Evolutionary conservation across 2,113 vertebrate species (phyloP).

Genomic region (Rutilus rutilus): DNA sequence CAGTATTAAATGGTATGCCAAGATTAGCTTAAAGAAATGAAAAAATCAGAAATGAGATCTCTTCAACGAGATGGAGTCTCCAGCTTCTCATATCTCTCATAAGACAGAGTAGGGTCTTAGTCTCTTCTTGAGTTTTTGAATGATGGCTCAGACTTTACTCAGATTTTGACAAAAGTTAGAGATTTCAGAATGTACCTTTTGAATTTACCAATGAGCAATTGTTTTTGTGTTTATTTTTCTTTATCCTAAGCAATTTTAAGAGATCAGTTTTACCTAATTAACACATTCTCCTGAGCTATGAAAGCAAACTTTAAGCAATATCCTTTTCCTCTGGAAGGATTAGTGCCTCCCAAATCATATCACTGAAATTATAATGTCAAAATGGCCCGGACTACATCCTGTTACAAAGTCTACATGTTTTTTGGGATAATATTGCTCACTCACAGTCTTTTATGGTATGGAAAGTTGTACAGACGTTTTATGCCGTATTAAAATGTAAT

Average conservation of each 20-base stretch:
- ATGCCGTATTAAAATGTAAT: neutral
- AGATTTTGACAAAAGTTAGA: neutral
- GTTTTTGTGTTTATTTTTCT: neutral
- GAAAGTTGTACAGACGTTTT: neutral
- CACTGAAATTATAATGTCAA: neutral
- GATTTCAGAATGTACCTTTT: neutral
- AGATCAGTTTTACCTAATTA: neutral
- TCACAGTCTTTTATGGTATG: neutral
- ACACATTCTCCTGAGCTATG: neutral
- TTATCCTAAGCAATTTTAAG: neutral
- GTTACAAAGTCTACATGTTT: neutral
- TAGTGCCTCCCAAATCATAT: neutral
- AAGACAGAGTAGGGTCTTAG: neutral
- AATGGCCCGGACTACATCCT: neutral
- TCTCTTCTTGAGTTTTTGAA: neutral
- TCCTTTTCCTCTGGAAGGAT: neutral
- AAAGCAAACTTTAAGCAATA: neutral
- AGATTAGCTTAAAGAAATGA: neutral
- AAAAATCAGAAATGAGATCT: conserved; percentile 7
- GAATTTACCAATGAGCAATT: neutral
- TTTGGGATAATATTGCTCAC: neutral
- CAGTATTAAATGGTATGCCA: conserved; percentile 7
- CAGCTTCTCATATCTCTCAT: neutral
- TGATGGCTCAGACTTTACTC: neutral
- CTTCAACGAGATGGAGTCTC: neutral